A percentile compares a stretch with the other conserved stretches of the same genome.
Conservation (phyloP, 1,140 invertebrate genomes). For the Orius insidiosus region DNA sequence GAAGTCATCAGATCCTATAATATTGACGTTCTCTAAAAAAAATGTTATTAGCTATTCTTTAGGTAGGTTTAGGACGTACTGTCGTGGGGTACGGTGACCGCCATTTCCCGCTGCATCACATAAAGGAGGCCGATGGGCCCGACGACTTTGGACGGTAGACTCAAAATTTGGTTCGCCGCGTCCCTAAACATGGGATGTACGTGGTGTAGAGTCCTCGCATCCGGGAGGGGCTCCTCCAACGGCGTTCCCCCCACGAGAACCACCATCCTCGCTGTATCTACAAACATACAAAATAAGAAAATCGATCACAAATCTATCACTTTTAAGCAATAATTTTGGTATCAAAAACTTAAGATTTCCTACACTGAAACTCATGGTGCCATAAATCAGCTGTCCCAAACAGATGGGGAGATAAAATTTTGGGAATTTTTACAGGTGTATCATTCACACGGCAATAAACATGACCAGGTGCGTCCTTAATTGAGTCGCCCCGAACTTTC, state of each 20-base stretch:
- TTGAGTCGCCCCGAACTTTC: too few species aligned
- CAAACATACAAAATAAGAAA: too few species aligned
- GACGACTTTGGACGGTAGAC: conserved; percentile 56
- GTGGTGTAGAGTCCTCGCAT: conserved; percentile 57
- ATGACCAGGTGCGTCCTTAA: too few species aligned
- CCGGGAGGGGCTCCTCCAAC: conserved; percentile 64
- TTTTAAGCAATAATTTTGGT: too few species aligned
- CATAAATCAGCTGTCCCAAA: too few species aligned
- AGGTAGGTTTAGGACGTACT: conserved; percentile 46
- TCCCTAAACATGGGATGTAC: conserved; percentile 72
- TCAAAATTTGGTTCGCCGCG: conserved; percentile 56
- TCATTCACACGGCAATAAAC: too few species aligned
- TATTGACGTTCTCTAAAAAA: conserved; percentile 65
- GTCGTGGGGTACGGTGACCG: conserved; percentile 74
- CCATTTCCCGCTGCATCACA: conserved; percentile 77
- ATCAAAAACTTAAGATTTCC: too few species aligned
- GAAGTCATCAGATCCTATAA: conserved; percentile 83
- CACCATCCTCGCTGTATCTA: conserved; percentile 44
- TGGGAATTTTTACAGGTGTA: too few species aligned
- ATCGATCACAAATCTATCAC: too few species aligned
- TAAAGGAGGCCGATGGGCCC: conserved; percentile 73
- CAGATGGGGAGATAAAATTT: too few species aligned
- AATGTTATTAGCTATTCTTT: too few species aligned
- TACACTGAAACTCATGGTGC: too few species aligned
- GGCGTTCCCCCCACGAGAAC: conserved; percentile 70